Evolutionary conservation across 2,888 invertebrate species (phyloP).

Genomic region (Mesorhabditis spiculigera): DNA sequence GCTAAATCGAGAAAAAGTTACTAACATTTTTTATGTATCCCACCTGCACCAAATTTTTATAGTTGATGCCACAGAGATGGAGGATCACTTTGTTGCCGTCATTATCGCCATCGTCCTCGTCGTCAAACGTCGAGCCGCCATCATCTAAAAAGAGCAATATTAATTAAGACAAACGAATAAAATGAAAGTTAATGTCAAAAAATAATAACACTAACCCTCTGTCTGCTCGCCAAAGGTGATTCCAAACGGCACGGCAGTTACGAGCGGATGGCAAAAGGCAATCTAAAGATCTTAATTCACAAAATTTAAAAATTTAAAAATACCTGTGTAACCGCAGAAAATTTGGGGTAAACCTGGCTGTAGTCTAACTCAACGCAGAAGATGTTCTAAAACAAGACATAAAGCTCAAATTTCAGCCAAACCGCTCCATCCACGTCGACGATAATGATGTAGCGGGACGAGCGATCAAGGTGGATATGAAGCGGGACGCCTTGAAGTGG

Average conservation of each 20-base stretch:
- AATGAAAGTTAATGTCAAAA: too few species aligned
- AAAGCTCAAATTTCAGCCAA: slow-evolving; percentile 22
- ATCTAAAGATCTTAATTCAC: too few species aligned
- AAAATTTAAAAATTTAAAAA: neutral
- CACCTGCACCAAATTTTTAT: slow-evolving; percentile 3
- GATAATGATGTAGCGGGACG: slow-evolving; percentile 79
- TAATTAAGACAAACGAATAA: too few species aligned
- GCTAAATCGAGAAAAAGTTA: neutral
- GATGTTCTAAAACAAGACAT: slow-evolving; percentile 64
- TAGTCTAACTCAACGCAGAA: slow-evolving; percentile 69
- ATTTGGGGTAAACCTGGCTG: slow-evolving; percentile 19
- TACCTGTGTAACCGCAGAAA: slow-evolving; percentile 28
- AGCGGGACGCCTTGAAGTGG: slow-evolving; percentile 1
- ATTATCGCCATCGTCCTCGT: slow-evolving; percentile 8
- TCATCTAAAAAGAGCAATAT: neutral
- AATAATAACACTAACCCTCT: too few species aligned
- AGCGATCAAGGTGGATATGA: slow-evolving; percentile 69
- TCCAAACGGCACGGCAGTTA: slow-evolving; percentile 15
- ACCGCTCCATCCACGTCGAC: slow-evolving; percentile 81
- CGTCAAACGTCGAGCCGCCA: slow-evolving; percentile 7
- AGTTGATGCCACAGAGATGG: slow-evolving; percentile 2
- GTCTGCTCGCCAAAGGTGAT: neutral
- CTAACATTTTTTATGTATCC: neutral
- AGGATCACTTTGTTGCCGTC: slow-evolving; percentile 8
- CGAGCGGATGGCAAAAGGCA: slow-evolving; percentile 29